Evolutionary conservation across 2,888 invertebrate species (phyloP).

Genomic region (Piscicola geometra): DNA sequence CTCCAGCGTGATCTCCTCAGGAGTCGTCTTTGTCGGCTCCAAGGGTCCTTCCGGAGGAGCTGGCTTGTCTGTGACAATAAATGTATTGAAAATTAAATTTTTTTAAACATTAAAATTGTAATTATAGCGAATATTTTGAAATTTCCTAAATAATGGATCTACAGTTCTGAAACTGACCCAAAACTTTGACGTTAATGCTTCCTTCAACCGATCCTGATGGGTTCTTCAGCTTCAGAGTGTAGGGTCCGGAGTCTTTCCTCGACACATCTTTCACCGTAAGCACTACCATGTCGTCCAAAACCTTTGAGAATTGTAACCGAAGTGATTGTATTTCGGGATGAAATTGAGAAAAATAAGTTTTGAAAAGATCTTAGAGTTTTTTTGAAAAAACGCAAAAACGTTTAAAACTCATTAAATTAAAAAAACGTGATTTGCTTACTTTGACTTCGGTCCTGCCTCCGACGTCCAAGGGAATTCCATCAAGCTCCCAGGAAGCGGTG

Average conservation of each 20-base stretch:
- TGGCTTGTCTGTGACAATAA: constrained; percentile 67
- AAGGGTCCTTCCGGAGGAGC: constrained; percentile 79
- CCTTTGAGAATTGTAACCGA: constrained; percentile 23
- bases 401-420: constrained; percentile 4
- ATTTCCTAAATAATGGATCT: too few relatives aligned
- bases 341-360: not conserved
- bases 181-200: constrained; percentile 85
- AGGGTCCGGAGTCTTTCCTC: constrained; percentile 82
- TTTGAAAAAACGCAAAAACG: not conserved
- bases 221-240: constrained; percentile 85
- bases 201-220: constrained; percentile 92
- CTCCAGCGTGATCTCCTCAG: constrained; percentile 86
- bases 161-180: too few relatives aligned
- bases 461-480: constrained; percentile 28
- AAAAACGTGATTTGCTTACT: too few relatives aligned
- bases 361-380: not conserved
- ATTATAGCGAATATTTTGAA: not conserved
- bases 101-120: not conserved
- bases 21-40: constrained; percentile 86
- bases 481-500: constrained; percentile 76
- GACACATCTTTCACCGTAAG: constrained; percentile 87
- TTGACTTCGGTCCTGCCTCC: constrained; percentile 37
- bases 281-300: constrained; percentile 69
- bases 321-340: not conserved
- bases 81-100: not conserved